These are phyloP conservation scores for Yponomeuta malinellus DNA, from an alignment of 2,888 invertebrate genomes.

Conservation along the genomic window DNA sequence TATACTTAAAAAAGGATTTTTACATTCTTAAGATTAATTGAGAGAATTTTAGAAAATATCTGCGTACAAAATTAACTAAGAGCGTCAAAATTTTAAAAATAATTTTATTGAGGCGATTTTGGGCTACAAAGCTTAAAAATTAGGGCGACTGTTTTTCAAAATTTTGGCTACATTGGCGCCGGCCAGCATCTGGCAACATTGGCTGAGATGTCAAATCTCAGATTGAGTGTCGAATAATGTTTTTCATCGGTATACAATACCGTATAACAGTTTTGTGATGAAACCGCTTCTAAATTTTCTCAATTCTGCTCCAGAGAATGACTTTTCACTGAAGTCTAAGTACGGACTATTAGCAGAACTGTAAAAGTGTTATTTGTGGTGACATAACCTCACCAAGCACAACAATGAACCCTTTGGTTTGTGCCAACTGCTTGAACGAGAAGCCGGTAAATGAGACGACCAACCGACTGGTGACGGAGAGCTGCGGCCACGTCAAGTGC, in stretches of 20 bases:
- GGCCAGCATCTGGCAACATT: too few relatives aligned
- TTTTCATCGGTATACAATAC: neutral
- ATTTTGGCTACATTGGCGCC: too few relatives aligned
- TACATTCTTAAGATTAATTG: too few relatives aligned
- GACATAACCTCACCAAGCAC: slow-evolving; percentile 1
- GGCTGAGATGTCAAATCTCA: too few relatives aligned
- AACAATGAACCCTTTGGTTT: slow-evolving; percentile 62
- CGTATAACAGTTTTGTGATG: neutral
- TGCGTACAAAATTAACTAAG: too few relatives aligned
- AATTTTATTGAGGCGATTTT: too few relatives aligned
- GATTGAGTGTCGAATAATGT: neutral
- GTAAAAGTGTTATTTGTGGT: neutral
- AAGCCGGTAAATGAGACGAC: slow-evolving; percentile 70
- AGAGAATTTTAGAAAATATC: too few relatives aligned
- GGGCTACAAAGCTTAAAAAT: too few relatives aligned
- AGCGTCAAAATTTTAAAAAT: too few relatives aligned
- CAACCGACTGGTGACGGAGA: slow-evolving; percentile 81
- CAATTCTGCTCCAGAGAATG: neutral
- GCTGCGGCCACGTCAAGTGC: slow-evolving; percentile 86
- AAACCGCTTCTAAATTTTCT: neutral
- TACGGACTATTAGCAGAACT: neutral
- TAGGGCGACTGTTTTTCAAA: too few relatives aligned
- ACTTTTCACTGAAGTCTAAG: neutral
- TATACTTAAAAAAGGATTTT: too few relatives aligned
- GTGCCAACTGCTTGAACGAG: slow-evolving; percentile 77